Base-by-base conservation (phyloP, 2,888 invertebrate species). In the Nomada goodeniana region DNA sequence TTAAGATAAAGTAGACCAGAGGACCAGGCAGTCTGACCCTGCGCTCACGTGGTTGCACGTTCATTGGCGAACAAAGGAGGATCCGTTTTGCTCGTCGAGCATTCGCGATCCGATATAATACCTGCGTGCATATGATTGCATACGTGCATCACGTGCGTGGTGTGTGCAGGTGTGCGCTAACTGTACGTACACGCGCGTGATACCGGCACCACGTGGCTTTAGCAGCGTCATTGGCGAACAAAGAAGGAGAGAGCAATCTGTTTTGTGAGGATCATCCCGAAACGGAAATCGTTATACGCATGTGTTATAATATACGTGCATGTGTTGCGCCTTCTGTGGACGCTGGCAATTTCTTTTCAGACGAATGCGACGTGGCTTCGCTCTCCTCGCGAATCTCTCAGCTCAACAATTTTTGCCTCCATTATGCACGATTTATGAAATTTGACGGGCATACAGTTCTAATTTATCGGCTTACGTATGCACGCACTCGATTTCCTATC, bases 21-120 rank as follows among this genome's bases (percentile, higher is more conserved):
- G 61, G 78, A 81, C 76, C 47, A 10, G 47, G 57, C 55, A 60
- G 74, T 44, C 69, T 63, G 84, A 79, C 60, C 75, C 63, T 64
- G 64, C 69, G 36, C 74, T 79, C 73, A 61, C 77, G 72, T 72
- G 75, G 61, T 76, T 64, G 74, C 73, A 42, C 57, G 71, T 67
- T 74, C 81, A 80, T 85, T 71, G 75, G 64, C 69, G 85, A 85
- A 85, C 86, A 86, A 85, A 86, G 80, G 67, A 69, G 72, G 67
- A 78, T 83, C 68, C 79, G 78, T 76, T 79, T 76, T 67, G 80
- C 63, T 77, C 61, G 73, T 53, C 61, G 76, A 72, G 55, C 70
- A 78, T 57, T 79, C 53, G 64, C 76, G 18, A 44, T 13, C 67
- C 11, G 23, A 42, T n/a, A 59, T 57, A 29, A 29, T 53, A 69